These are phyloP conservation scores for Lampris megalopsis DNA, from an alignment of 2,113 vertebrate species.

Conservation along the genomic window DNA sequence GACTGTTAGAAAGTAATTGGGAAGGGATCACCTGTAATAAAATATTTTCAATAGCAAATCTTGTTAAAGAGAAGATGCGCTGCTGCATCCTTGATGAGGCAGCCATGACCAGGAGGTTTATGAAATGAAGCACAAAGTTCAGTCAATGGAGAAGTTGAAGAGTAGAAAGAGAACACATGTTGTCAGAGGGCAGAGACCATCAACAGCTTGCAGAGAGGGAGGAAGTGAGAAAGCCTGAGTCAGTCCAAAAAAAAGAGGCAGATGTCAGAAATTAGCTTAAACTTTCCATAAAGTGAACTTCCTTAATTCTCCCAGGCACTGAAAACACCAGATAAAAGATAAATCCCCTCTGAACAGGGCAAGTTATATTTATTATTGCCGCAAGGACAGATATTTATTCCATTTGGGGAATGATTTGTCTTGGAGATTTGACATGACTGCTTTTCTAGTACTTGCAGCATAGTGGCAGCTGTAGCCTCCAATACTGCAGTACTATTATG, in stretches of 20 bases:
- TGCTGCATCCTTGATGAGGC: too few relatives aligned
- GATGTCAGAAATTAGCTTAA: background rate
- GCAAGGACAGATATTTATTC: background rate
- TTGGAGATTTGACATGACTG: background rate
- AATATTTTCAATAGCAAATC: too few relatives aligned
- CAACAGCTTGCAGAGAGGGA: background rate
- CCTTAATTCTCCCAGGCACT: too few relatives aligned
- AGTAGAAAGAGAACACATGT: background rate
- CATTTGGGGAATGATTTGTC: background rate
- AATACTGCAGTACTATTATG: too few relatives aligned
- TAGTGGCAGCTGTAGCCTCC: too few relatives aligned
- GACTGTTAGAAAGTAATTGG: too few relatives aligned
- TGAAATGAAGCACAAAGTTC: background rate
- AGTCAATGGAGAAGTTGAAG: background rate
- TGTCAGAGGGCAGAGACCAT: slow-evolving; percentile 9
- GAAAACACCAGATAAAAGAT: background rate
- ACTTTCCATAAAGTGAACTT: background rate
- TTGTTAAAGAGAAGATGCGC: too few relatives aligned
- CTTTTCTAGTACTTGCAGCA: too few relatives aligned
- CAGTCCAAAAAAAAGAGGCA: too few relatives aligned
- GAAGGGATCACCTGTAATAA: too few relatives aligned
- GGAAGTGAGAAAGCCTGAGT: background rate
- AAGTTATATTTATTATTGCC: background rate
- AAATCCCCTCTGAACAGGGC: background rate
- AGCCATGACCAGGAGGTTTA: background rate